Evolutionary conservation across 2,113 vertebrate species (phyloP), one percentile per base, ranked within the genome.

Genomic region (Alethe diademata): DNA sequence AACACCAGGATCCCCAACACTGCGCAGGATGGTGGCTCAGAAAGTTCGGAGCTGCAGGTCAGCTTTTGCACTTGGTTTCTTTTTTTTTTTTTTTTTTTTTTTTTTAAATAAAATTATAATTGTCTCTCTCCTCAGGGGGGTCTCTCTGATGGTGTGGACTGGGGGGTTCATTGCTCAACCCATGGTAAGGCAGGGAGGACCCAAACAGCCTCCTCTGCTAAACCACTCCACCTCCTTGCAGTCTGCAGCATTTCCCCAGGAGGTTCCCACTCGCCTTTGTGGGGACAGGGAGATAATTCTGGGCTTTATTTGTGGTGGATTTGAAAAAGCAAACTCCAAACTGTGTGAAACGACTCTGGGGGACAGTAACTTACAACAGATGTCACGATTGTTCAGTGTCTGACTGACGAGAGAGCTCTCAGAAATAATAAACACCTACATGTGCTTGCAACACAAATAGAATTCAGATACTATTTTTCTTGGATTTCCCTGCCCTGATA

Each of bases 321-420:
- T 61, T 64, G 90, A 64, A 94, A 91, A 94, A 93, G 61, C 65
- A 91, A 95, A 95, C 61, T 86, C 69, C 38, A 47, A 71, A 61
- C 65, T 84, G 57, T 78, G 86, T 78, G 80, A 95, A 91, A 85
- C 0, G 0, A 65, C 89, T 87, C 89, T 75, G 65, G 57, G 78
- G 56, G 91, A 95, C 80, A 94, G 60, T 81, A 93, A 72, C 73
- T 81, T 74, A 75, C 86, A 96, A 78, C 89, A 93, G 79, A 91
- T 91, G 92, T 91, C 94, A 87, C 0, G 0, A 65, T 28, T 86
- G 76, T 92, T 97, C 82, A 54, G 19, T 20, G 60, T 64, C 67
- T 3, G 1, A 71, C 31, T 78, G 82, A 78, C 9, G 12, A 78
- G 72, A 92, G 47, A 92, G 71, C 54, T 66, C 91, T 96, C 94